phyloP scores from a whole-genome alignment of 2,888 invertebrate genomes.

The Willowsia nigromaculata region DNA sequence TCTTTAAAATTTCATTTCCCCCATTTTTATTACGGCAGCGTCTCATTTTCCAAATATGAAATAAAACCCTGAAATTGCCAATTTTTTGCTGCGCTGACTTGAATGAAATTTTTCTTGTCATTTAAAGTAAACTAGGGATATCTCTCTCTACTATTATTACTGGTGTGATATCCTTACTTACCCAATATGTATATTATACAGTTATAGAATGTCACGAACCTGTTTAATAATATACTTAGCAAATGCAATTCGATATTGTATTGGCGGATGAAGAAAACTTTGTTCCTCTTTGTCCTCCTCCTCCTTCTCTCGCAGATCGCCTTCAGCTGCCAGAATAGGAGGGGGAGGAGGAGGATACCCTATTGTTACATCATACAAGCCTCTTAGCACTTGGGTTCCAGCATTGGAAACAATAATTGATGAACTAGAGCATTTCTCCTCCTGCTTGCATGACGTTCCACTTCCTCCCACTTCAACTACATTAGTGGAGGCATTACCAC shows the following conservation, averaged over 20 bases:
- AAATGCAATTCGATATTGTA: slow-evolving; percentile 72
- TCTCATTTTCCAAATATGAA: not conserved
- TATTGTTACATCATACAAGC: slow-evolving; percentile 40
- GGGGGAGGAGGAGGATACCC: not conserved
- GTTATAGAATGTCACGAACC: slow-evolving; percentile 42
- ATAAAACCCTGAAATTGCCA: too few species aligned
- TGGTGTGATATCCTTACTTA: too few species aligned
- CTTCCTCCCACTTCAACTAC: slow-evolving; percentile 10
- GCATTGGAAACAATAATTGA: slow-evolving; percentile 9
- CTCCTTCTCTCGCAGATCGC: not conserved
- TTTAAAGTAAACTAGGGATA: too few species aligned
- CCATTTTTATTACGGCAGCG: slow-evolving; percentile 42
- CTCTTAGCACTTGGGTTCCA: slow-evolving; percentile 18
- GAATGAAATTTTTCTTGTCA: too few species aligned
- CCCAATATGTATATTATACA: too few species aligned
- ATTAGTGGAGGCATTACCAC: not conserved
- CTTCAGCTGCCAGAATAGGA: slow-evolving; percentile 3
- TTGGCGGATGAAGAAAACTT: slow-evolving; percentile 62
- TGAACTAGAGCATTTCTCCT: not conserved
- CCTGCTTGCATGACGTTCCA: not conserved
- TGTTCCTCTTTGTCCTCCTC: not conserved
- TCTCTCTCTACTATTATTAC: too few species aligned
- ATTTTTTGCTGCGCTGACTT: too few species aligned
- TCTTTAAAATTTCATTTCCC: slow-evolving; percentile 25
- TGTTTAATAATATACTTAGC: slow-evolving; percentile 74